phyloP scores from a whole-genome alignment of 2,888 invertebrate species.

The Oasisia sp. region DNA sequence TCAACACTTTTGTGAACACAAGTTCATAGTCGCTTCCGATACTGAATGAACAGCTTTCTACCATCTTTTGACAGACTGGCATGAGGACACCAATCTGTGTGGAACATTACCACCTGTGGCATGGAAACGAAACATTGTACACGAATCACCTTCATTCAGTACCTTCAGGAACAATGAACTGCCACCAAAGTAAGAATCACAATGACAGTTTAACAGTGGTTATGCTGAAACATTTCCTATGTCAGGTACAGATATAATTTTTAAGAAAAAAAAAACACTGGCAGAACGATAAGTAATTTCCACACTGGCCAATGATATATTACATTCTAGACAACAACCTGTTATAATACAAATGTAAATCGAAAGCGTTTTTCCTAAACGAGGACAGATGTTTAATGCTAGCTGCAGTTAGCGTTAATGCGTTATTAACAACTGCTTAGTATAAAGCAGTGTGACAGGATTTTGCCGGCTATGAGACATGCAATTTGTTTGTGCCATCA shows the following conservation, averaged over 20 bases:
- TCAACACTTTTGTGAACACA: constrained; percentile 9
- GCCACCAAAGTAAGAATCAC: constrained; percentile 6
- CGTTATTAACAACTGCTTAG: neutral
- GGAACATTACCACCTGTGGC: neutral
- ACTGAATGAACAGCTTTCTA: neutral
- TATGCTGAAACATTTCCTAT: constrained; percentile 6
- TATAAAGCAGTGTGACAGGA: neutral
- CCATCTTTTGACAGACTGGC: neutral
- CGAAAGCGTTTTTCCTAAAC: neutral
- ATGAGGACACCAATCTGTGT: neutral
- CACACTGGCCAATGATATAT: neutral
- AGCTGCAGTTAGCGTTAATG: neutral
- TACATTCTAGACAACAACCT: neutral
- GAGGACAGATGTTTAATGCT: neutral
- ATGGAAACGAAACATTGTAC: neutral
- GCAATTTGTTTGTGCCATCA: neutral
- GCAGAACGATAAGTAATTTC: neutral
- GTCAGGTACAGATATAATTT: neutral
- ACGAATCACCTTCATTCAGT: neutral
- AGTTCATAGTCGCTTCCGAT: neutral
- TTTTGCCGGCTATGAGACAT: neutral
- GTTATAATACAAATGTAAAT: neutral
- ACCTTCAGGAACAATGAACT: constrained; percentile 4
- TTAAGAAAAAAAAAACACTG: neutral
- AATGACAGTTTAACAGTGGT: neutral